Evolutionary conservation across 2,113 vertebrate species (phyloP).

Genomic region (Tauraco erythrolophus): DNA sequence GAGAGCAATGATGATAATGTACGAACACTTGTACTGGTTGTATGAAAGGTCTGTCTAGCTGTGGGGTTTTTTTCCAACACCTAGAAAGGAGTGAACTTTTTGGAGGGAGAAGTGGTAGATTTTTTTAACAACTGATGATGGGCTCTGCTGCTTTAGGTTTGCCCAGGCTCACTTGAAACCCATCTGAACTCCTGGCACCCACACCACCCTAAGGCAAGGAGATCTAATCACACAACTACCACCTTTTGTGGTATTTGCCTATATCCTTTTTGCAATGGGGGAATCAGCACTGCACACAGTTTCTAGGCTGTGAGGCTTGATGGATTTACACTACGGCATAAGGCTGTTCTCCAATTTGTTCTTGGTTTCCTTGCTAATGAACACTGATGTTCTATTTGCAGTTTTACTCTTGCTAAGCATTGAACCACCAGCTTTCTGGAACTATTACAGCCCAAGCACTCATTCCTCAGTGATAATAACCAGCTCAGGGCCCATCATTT

Average conservation of each 20-base stretch:
- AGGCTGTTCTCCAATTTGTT: neutral
- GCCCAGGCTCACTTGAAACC: neutral
- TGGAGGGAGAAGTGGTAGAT: neutral
- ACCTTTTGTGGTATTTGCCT: neutral
- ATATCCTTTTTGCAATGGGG: fast-evolving
- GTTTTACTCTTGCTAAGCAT: neutral
- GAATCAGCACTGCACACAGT: neutral
- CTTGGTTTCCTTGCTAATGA: neutral
- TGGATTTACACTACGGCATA: neutral
- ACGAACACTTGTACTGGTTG: neutral
- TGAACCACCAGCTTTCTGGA: neutral
- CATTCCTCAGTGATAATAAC: neutral
- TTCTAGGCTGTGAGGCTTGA: neutral
- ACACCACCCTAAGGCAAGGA: neutral
- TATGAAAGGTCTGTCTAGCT: neutral
- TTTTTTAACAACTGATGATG: neutral
- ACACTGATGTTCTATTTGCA: neutral
- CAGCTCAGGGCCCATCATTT: neutral
- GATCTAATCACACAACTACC: neutral
- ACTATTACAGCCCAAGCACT: neutral
- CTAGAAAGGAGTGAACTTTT: neutral
- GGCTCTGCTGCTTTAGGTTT: neutral
- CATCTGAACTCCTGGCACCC: neutral
- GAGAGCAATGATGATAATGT: neutral
- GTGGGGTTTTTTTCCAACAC: neutral